These are phyloP conservation scores for Chloebia gouldiae DNA, from an alignment of 2,113 vertebrate species.

Conservation along the genomic window DNA sequence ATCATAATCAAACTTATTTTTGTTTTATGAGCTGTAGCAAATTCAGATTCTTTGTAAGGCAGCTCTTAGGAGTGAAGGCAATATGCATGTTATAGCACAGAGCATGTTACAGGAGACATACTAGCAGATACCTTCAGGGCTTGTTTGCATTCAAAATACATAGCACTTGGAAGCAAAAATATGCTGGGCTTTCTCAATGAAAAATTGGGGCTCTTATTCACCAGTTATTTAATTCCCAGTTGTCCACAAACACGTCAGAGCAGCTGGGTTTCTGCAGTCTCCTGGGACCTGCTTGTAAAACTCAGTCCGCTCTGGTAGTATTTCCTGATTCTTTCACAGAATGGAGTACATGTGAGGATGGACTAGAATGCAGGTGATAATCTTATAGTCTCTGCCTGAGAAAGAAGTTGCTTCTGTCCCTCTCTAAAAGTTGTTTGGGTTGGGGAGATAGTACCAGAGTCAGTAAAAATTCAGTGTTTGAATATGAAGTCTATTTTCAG, in stretches of 20 bases:
- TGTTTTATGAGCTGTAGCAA: constrained; percentile 24
- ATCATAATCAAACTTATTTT: constrained; percentile 54
- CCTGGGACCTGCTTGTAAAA: background rate
- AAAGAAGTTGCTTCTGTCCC: background rate
- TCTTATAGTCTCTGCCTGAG: background rate
- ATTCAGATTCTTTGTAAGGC: constrained; percentile 15
- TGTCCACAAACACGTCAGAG: background rate
- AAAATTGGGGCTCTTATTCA: background rate
- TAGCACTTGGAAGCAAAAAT: constrained; percentile 26
- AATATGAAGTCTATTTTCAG: background rate
- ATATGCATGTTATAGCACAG: constrained; percentile 5
- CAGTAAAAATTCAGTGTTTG: background rate
- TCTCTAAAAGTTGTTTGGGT: background rate
- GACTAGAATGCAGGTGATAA: background rate
- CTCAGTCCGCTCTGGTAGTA: accelerated
- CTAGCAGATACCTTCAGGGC: constrained; percentile 9
- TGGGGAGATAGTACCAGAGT: background rate
- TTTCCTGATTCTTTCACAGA: background rate
- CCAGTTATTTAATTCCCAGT: background rate
- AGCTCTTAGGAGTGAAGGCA: background rate
- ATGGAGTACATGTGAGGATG: background rate
- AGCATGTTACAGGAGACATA: constrained; percentile 1
- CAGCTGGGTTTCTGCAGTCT: background rate
- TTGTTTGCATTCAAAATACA: constrained; percentile 10
- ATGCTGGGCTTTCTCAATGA: background rate